Evolutionary conservation across 2,888 invertebrate species (phyloP), one percentile per base, ranked within the genome.

Genomic region (Rhamphomyia laevipes): DNA sequence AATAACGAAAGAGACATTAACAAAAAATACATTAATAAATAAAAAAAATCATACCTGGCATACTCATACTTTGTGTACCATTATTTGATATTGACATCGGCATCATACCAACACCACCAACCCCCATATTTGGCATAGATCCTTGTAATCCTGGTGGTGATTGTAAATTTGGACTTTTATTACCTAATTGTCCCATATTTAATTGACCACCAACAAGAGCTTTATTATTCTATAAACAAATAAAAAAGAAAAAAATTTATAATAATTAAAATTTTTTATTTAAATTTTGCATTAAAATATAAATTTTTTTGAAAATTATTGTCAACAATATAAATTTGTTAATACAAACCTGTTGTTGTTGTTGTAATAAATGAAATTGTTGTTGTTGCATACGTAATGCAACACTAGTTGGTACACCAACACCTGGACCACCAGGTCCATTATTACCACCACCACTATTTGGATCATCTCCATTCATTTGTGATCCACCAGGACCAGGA

Each of bases 61-160:
- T 82, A 68, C 78, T 82, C 78, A 84, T 80, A 50, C 80, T 78
- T 74, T 82, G 83, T 63, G 80, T 81, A 63, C 81, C 82, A 70
- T 83, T 82, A 74, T 83, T 84, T 69, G 80, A 78, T 76, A 83
- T 82, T 62, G 82, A 77, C 78, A 82, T 82, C 53, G 82, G 81
- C 66, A 81, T 78, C 38, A 78, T 76, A 61, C 81, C 81, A 6
- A 76, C 77, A 58, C 78, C 77, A 50, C 75, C 74, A 31, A 71
- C 67, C 64, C 83, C 81, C 71, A 88, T 83, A 57, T 85, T 82
- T 72, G 88, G 88, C 51, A 83, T 66, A 57, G 83, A 81, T 54
- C 84, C 84, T 55, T 84, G 83, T 59, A 86, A 84, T 63, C 88
- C 87, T 44, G 87, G 87, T 50, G 88, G 87, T 48, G 88, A 88